Base-by-base conservation (phyloP, 2,888 invertebrate genomes). In the Salticus scenicus region DNA sequence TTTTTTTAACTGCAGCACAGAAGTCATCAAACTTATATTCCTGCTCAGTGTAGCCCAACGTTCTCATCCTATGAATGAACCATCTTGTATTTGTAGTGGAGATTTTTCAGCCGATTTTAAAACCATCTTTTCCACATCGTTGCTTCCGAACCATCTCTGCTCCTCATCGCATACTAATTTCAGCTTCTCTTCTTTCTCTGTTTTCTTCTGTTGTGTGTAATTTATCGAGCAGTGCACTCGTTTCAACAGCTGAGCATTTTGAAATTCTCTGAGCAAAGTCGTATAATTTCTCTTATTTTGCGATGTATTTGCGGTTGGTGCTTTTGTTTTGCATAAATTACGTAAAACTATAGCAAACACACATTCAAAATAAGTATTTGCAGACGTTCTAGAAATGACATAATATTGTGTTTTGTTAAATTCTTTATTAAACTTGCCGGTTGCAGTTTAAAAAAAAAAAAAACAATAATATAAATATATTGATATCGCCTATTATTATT, bases 31-130 rank as follows among this genome's bases (percentile, higher is more conserved):
- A 57, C 57, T 57, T 2, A 1, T 24, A 4, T 24, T 57, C 57
- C 57, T 57, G 57, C 17, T 57, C 57, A 57, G 1, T 57, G 24
- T 57, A 24, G 5, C 57, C 24, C 20, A 57, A 57, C 57, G 57
- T 57, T 57, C 57, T 24, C 57, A 57, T 20, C 57, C 57, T 24
- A 24, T 24, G 57, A 57, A 57, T 57, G 24, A 1, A 57, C 24
- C 20, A n/a, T 12, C 57, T 24, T 24, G 57, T 57, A 24, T 57
- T 57, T 57, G 57, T 24, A 17, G 24, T 17, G 57, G 12, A 57
- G 57, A 57, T 57, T 57, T 57, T 37, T n/a, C 24, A 24, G 57
- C 57, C 57, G 57, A 57, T 57, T 57, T 57, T 57, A 5, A 5
- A 57, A 24, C 57, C 57, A 57, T 57, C 24, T 57, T 57, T 17